These are phyloP conservation scores for Apeltes quadracus DNA, from an alignment of 2,113 vertebrate species.

Conservation along the genomic window DNA sequence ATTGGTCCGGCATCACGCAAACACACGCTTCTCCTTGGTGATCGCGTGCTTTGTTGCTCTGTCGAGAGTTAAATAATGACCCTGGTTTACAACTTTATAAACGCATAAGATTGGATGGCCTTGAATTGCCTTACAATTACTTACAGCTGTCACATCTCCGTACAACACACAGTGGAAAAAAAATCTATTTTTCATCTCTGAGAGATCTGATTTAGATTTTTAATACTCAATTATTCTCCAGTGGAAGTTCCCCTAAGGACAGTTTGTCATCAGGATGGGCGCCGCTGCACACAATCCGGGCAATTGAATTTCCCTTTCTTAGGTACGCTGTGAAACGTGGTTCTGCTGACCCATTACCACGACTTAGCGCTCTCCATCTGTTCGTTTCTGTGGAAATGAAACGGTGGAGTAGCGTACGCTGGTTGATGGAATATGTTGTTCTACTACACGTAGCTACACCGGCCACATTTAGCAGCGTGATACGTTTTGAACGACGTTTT, in stretches of 20 bases:
- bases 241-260: slow-evolving; percentile 47
- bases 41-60: slow-evolving; percentile 15
- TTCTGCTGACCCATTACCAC: background rate
- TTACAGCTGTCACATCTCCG: slow-evolving; percentile 36
- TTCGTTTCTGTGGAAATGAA: background rate
- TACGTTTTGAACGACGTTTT: too few relatives aligned
- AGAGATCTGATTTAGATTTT: slow-evolving; percentile 66
- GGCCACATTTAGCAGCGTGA: background rate
- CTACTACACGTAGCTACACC: background rate
- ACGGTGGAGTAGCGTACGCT: background rate
- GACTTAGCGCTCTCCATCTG: background rate
- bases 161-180: slow-evolving; percentile 37
- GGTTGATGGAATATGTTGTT: background rate
- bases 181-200: slow-evolving; percentile 66
- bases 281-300: slow-evolving; percentile 12
- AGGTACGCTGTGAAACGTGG: background rate
- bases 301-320: slow-evolving; percentile 32
- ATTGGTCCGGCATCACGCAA: slow-evolving; percentile 7
- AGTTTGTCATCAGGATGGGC: slow-evolving; percentile 47
- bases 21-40: background rate
- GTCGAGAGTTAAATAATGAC: slow-evolving; percentile 31
- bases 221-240: slow-evolving; percentile 59
- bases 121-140: slow-evolving; percentile 34
- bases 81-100: slow-evolving; percentile 28
- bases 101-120: slow-evolving; percentile 13